A percentile compares a stretch with the other conserved stretches of the same genome.
Conservation (phyloP, 2,888 invertebrate genomes). For the Diplazon laetatorius region DNA sequence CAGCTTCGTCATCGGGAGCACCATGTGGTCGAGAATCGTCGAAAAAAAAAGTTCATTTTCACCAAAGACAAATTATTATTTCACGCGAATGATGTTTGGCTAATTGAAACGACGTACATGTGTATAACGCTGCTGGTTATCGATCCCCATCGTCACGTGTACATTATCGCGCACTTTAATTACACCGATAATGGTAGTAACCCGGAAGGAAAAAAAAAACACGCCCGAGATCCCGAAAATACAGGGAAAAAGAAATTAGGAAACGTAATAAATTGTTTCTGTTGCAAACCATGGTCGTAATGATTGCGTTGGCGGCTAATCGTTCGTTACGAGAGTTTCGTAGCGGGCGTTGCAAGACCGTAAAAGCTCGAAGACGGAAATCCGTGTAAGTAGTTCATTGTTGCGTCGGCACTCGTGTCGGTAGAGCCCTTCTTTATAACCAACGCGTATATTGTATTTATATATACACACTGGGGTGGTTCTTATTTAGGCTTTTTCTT, state of each 20-base stretch:
- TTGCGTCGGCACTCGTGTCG: conserved; percentile 10
- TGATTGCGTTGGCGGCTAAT: conserved; percentile 48
- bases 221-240: neutral
- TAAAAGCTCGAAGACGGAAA: conserved; percentile 15
- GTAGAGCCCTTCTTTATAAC: neutral
- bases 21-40: neutral
- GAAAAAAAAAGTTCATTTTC: neutral
- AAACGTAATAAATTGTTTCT: conserved; percentile 34
- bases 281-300: conserved; percentile 44
- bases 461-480: too few species aligned
- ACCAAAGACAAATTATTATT: neutral
- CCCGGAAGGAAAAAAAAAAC: neutral
- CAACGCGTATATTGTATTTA: too few species aligned
- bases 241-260: conserved; percentile 13
- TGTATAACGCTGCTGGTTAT: conserved; percentile 12
- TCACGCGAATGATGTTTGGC: conserved; percentile 7
- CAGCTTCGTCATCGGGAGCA: neutral
- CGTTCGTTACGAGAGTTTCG: conserved; percentile 51
- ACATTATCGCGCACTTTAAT: conserved; percentile 18
- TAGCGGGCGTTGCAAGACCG: conserved; percentile 17
- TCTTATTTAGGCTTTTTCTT: too few species aligned
- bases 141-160: conserved; percentile 27
- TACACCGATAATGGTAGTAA: conserved; percentile 36
- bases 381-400: conserved; percentile 26
- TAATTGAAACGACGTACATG: conserved; percentile 32